A percentile compares a stretch with the other conserved stretches of the same genome.
phyloP scores from a whole-genome alignment of 2,797 vertebrate genomes.

The Xenopus petersii region DNA sequence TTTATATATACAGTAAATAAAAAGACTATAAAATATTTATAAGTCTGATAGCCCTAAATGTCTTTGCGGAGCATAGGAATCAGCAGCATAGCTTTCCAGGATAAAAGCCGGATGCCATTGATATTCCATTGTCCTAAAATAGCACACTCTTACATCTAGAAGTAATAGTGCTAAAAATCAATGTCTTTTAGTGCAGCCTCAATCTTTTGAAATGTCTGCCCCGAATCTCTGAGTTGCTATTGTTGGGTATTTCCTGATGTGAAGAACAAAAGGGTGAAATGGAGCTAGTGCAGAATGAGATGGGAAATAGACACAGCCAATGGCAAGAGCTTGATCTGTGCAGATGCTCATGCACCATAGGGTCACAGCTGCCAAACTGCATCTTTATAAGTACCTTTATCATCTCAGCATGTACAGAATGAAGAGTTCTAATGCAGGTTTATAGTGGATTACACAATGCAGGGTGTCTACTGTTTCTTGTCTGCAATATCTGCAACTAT shows the following conservation, averaged over 20 bases:
- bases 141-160: neutral
- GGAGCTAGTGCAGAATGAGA: neutral
- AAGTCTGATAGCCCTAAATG: neutral
- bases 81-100: neutral
- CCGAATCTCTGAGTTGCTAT: neutral
- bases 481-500: neutral
- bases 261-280: neutral
- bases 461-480: neutral
- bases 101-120: conserved; percentile 1
- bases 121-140: conserved; percentile 12
- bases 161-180: conserved; percentile 15
- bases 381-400: neutral
- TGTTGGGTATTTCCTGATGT: neutral
- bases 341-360: neutral
- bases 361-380: conserved; percentile 1
- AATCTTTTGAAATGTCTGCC: neutral
- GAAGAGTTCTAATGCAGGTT: neutral
- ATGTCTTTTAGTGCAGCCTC: neutral
- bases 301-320: neutral
- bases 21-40: neutral
- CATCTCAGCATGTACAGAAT: neutral
- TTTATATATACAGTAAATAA: neutral
- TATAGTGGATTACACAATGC: neutral
- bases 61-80: neutral
- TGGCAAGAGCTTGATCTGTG: neutral